phyloP scores from a whole-genome alignment of 2,113 vertebrate genomes.

The Pterocles orientalis region DNA sequence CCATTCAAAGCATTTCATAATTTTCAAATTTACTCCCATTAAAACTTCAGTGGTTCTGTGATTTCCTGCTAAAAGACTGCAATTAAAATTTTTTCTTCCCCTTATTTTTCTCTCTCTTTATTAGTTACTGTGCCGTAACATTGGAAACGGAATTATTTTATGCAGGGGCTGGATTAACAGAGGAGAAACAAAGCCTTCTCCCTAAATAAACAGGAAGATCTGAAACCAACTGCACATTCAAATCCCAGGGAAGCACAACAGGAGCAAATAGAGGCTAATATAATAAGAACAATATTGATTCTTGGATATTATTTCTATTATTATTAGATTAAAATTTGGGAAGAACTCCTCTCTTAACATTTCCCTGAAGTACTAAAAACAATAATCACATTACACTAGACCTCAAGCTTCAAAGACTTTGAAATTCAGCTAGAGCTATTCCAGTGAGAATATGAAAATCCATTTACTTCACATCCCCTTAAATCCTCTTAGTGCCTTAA shows the following conservation, averaged over 20 bases:
- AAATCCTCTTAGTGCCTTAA: conserved; percentile 22
- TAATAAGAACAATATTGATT: conserved; percentile 23
- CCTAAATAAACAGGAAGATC: not conserved
- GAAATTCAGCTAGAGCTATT: not conserved
- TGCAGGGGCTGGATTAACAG: not conserved
- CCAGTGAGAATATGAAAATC: conserved; percentile 1
- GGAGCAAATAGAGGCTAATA: not conserved
- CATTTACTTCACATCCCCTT: conserved; percentile 10
- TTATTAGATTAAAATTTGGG: conserved; percentile 3
- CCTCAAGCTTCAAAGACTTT: not conserved
- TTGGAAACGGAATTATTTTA: not conserved
- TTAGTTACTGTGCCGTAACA: not conserved
- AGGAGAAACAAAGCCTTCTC: not conserved
- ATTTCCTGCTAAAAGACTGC: not conserved
- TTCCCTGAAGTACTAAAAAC: not conserved
- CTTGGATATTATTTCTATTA: conserved; percentile 28
- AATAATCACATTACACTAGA: not conserved
- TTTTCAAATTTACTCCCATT: not conserved
- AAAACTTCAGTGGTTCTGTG: not conserved
- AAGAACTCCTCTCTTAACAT: not conserved
- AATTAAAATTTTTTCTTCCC: not conserved
- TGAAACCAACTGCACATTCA: not conserved
- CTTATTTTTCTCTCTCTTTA: not conserved
- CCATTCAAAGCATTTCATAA: not conserved
- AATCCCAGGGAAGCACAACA: not conserved